Evolutionary conservation across 2,888 invertebrate species (phyloP).

Genomic region (Limenitis camilla): DNA sequence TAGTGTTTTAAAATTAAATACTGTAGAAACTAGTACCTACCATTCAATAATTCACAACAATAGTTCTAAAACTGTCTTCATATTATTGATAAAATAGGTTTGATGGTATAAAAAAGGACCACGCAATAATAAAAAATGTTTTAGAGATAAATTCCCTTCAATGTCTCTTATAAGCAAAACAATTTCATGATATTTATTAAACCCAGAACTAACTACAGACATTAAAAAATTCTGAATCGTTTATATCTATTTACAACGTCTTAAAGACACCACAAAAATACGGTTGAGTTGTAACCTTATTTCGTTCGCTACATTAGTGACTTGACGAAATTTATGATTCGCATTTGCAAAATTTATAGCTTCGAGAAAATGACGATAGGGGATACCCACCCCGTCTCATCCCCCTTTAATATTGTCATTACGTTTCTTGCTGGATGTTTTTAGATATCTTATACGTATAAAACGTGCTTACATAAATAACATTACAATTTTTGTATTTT

Average conservation of each 20-base stretch:
- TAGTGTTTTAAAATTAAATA: no score
- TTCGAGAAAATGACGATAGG: slow-evolving; percentile 33
- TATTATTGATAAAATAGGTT: no score
- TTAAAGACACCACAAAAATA: slow-evolving; percentile 19
- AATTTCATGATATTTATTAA: no score
- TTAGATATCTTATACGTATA: slow-evolving; percentile 2
- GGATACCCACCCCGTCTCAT: slow-evolving; percentile 19
- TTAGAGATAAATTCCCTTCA: no score
- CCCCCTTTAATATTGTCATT: slow-evolving; percentile 22
- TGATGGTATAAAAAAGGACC: no score
- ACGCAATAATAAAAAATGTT: no score
- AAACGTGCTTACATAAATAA: background rate
- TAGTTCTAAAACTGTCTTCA: no score
- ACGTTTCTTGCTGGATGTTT: slow-evolving; percentile 13
- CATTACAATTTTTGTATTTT: background rate
- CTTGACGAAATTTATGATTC: slow-evolving; percentile 57
- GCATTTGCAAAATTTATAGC: slow-evolving; percentile 58
- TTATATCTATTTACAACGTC: slow-evolving; percentile 9
- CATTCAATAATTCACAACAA: no score
- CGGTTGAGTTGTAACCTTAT: slow-evolving; percentile 20
- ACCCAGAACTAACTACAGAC: background rate
- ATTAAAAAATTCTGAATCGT: background rate
- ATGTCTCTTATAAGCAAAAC: no score
- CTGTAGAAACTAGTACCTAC: no score
- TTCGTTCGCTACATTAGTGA: slow-evolving; percentile 49